These are phyloP conservation scores for Arizona elegans DNA, from an alignment of 2,113 vertebrate genomes.

Conservation along the genomic window DNA sequence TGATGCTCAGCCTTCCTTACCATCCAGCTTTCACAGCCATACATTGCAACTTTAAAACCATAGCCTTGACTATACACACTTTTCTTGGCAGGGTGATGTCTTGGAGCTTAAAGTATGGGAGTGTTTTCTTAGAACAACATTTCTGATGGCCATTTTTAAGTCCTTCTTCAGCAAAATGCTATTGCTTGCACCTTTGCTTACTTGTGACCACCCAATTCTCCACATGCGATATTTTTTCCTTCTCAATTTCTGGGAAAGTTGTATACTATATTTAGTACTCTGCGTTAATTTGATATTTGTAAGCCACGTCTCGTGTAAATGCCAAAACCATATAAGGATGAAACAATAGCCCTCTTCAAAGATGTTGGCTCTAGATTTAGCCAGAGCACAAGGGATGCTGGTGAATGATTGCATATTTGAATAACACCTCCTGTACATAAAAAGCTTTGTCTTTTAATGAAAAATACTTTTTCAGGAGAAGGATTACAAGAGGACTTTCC, in stretches of 20 bases:
- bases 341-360: not conserved
- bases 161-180: not conserved
- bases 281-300: not conserved
- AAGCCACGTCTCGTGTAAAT: not conserved
- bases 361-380: not conserved
- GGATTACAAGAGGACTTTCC: no score
- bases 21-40: no score
- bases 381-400: not conserved
- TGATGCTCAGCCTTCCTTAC: no score
- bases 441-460: not conserved
- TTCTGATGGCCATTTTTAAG: not conserved
- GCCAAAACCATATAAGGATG: not conserved
- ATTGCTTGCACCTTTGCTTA: not conserved
- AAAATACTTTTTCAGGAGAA: not conserved
- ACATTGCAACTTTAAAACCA: no score
- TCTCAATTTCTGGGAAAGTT: not conserved
- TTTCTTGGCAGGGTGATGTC: no score
- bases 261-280: not conserved
- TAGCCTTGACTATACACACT: no score
- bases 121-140: not conserved
- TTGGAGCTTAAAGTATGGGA: not conserved
- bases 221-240: not conserved
- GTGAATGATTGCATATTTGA: not conserved
- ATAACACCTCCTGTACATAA: not conserved
- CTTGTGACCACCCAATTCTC: not conserved